phyloP scores from a whole-genome alignment of 2,113 vertebrate genomes.

The Ranitomeya variabilis region DNA sequence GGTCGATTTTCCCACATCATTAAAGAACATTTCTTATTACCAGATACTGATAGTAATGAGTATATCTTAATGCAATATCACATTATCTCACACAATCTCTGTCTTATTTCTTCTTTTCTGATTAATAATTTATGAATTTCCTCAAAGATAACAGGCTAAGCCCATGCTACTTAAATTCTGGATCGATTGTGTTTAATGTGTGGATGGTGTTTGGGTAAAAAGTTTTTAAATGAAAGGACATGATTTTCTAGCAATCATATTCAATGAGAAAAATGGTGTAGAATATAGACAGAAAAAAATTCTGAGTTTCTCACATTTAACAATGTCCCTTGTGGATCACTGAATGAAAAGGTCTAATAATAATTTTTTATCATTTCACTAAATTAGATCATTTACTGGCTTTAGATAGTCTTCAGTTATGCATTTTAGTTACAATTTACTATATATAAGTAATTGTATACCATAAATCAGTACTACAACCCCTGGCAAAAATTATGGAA shows the following conservation, averaged over 20 bases:
- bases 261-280: not conserved
- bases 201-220: not conserved
- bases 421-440: too few relatives aligned
- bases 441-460: too few relatives aligned
- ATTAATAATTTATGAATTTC: slow-evolving; percentile 47
- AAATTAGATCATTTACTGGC: too few relatives aligned
- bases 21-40: slow-evolving; percentile 48
- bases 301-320: too few relatives aligned
- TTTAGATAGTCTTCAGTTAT: too few relatives aligned
- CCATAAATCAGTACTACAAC: too few relatives aligned
- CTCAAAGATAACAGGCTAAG: slow-evolving; percentile 16
- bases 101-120: slow-evolving; percentile 8
- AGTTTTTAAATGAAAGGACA: not conserved
- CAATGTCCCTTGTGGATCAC: too few relatives aligned
- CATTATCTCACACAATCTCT: slow-evolving; percentile 36
- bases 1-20: slow-evolving; percentile 34
- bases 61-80: slow-evolving; percentile 53
- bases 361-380: too few relatives aligned
- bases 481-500: too few relatives aligned
- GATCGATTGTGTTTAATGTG: not conserved
- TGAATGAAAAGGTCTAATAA: too few relatives aligned
- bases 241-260: not conserved
- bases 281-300: not conserved
- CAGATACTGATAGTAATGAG: slow-evolving; percentile 48
- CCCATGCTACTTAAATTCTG: not conserved